Evolutionary conservation across 2,113 vertebrate genomes (phyloP), one percentile per base, ranked within the genome.

Genomic region (Puma concolor): DNA sequence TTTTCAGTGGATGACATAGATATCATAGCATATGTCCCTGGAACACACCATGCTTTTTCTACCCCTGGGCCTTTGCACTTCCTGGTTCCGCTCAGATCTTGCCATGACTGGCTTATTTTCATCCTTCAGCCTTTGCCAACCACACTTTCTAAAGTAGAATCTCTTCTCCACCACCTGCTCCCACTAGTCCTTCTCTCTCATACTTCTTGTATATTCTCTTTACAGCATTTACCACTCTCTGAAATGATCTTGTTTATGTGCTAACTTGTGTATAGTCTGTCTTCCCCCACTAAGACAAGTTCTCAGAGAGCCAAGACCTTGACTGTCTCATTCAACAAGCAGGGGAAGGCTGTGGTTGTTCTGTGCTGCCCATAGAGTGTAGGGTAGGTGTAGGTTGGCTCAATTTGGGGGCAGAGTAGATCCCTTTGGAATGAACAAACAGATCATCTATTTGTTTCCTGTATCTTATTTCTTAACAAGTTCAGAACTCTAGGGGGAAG

Each of bases 51-150:
- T 1, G 13, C 60, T 66, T 64, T 7, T 57, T 86, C 80, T 9
- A 60, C 71, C 80, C 50, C 50, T 11, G 88, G 94, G 41, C 44
- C 94, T 97, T 85, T 92, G 88, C 72, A 88, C n/a, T 52, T 33
- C 36, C 50, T 41, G 10, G 36, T 21, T 88, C 71, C 36, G 44
- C 23, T 25, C 36, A 25, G 25, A 29, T 66, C 33, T 64, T 88
- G 16, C 21, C 7, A 25, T 14, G 4, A 29, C 38, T 76, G 80
- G 52, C 25, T 88, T 50, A 25, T 63, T 84, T 79, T 95, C 15
- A 54, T 29, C 54, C 38, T 69, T 72, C 5, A 81, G 16, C 60
- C n/a, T 87, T 54, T 86, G 67, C 9, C 21, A 0, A 33, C 8
- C 38, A 38, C 54, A 1, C 16, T 90, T 92, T 85, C 71, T 27